Evolutionary conservation across 2,113 vertebrate genomes (phyloP).

Genomic region (Chlorodrepanis virens): DNA sequence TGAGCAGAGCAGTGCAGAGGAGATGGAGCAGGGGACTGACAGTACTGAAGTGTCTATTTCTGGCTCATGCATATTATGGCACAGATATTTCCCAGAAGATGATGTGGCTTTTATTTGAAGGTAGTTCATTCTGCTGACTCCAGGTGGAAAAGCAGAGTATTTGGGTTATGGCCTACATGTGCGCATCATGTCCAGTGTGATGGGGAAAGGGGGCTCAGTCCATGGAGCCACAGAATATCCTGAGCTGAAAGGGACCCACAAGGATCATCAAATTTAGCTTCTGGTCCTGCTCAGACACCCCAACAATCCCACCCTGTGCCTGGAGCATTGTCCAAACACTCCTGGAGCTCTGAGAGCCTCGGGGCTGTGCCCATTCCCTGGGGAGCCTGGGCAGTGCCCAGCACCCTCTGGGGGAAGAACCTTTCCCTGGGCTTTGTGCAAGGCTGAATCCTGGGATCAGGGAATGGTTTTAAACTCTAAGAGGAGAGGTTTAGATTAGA

Average conservation of each 20-base stretch:
- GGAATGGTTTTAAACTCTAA: background rate
- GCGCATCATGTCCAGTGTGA: background rate
- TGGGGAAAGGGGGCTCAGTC: background rate
- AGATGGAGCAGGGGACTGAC: background rate
- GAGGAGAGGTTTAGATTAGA: background rate
- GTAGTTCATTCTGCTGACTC: slow-evolving; percentile 30
- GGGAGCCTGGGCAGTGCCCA: background rate
- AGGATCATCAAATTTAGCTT: background rate
- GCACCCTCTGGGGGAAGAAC: background rate
- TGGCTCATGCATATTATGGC: slow-evolving; percentile 21
- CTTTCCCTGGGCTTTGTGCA: background rate
- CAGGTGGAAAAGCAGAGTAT: slow-evolving; percentile 1
- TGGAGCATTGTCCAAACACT: background rate
- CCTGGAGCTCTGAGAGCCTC: background rate
- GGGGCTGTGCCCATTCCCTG: background rate
- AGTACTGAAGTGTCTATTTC: slow-evolving; percentile 17
- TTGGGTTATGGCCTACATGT: background rate
- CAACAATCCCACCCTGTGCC: background rate
- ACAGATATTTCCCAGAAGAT: slow-evolving; percentile 53
- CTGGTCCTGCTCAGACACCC: background rate
- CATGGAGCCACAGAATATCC: background rate
- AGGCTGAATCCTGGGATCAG: background rate
- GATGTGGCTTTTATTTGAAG: slow-evolving; percentile 15
- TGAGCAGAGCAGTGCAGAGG: background rate
- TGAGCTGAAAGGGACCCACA: background rate